A percentile compares a stretch with the other conserved stretches of the same genome.
Conservation (phyloP, 1,140 invertebrate species). For the Lineus longissimus region DNA sequence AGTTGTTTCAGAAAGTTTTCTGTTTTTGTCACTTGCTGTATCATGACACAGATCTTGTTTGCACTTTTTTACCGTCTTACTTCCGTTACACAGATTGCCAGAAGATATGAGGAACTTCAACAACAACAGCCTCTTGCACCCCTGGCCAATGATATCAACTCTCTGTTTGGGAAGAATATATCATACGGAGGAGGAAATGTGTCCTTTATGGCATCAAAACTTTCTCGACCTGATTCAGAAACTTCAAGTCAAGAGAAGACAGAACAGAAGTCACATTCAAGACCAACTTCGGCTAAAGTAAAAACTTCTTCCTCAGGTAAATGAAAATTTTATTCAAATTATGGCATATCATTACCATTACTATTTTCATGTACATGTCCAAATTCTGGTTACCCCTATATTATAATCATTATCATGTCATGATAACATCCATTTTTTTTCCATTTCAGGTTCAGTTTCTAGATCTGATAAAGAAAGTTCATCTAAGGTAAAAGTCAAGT, state of each 20-base stretch:
- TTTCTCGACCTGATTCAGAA: not conserved
- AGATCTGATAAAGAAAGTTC: too few relatives aligned
- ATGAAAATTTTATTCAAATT: too few relatives aligned
- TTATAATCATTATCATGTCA: too few relatives aligned
- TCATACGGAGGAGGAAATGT: not conserved
- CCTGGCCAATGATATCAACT: too few relatives aligned
- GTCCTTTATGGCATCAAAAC: not conserved
- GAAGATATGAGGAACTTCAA: slow-evolving; percentile 42
- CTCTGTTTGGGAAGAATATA: not conserved
- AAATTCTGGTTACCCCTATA: too few relatives aligned
- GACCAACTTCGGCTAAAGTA: not conserved
- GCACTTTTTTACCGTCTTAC: not conserved
- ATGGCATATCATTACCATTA: too few relatives aligned
- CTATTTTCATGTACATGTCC: too few relatives aligned
- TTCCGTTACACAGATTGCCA: slow-evolving; percentile 34
- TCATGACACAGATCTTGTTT: not conserved
- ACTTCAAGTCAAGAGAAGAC: not conserved
- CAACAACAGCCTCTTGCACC: not conserved
- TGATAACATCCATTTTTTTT: too few relatives aligned
- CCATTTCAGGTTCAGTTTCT: too few relatives aligned
- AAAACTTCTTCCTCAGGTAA: not conserved
- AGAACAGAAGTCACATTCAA: not conserved
- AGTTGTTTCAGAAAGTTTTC: not conserved
- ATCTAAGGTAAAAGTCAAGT: too few relatives aligned
- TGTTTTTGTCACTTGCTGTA: not conserved